Evolutionary conservation across 64 coral and sea anemone genomes (phyloP), one percentile per base, ranked within the genome.

Genomic region (Acropora yongei): DNA sequence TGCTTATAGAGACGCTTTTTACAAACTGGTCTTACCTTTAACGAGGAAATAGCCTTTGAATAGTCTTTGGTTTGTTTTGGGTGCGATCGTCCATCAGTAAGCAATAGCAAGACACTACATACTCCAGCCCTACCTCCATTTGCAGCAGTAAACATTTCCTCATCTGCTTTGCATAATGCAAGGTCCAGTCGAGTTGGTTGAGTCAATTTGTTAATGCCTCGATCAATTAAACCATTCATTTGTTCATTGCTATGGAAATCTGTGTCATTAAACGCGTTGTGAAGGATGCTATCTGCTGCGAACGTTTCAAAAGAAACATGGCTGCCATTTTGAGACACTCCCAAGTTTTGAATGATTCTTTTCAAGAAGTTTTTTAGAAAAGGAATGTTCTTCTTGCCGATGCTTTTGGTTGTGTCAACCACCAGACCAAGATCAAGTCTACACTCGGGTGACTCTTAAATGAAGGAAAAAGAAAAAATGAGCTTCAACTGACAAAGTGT

Each of bases 351-450:
- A 13, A 82, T 65, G 10, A 82, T 8, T 57, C 30, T 30, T 43
- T 82, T 82, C 1, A 82, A 39, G 53, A 55, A 61, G 1, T 65
- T 44, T 12, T 44, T 82, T 10, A 82, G 55, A 13, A 61, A 14
- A 7, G 39, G 39, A 1, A 82, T 12, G 79, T 63, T 82, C 14
- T 43, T 42, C 9, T 12, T 41, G 12, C 12, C 17, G 2, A 82
- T 82, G 55, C 79, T 82, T 82, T 82, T 82, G 12, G 79, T 82
- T 1, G 79, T 82, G 39, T 82, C 79, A 3, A 82, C 79, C 41
- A 82, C 79, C 9, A 82, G 13, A 14, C 79, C 79, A 55, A 82
- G 57, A 13, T 82, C 79, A 61, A 82, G 79, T 43, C 65, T 82
- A 44, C 79, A 82, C 55, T 65, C 58, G 17, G 19, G 16, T 0